Evolutionary conservation across 2,888 invertebrate genomes (phyloP).

Genomic region (Megamerina dolium): DNA sequence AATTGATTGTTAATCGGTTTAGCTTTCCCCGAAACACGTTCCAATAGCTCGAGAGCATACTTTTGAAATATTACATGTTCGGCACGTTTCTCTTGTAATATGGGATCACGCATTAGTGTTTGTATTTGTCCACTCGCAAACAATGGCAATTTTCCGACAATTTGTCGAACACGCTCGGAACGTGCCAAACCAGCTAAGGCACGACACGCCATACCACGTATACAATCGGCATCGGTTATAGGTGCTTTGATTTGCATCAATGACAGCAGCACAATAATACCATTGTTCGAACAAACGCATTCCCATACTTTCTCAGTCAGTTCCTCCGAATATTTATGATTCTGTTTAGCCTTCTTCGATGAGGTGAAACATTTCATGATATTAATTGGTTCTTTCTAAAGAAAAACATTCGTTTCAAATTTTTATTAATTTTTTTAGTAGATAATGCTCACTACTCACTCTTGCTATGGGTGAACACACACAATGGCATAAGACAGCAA

Average conservation of each 20-base stretch:
- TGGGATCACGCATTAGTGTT: slow-evolving; percentile 92
- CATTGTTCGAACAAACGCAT: slow-evolving; percentile 87
- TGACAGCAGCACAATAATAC: slow-evolving; percentile 89
- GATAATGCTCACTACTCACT: slow-evolving; percentile 50
- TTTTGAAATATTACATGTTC: slow-evolving; percentile 96
- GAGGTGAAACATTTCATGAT: slow-evolving; percentile 34
- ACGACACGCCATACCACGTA: slow-evolving; percentile 87
- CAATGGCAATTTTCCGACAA: slow-evolving; percentile 89
- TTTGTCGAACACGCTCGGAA: slow-evolving; percentile 89
- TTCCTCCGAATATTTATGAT: slow-evolving; percentile 69
- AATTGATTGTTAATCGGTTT: slow-evolving; percentile 69
- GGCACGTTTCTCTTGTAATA: slow-evolving; percentile 90
- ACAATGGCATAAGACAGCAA: slow-evolving; percentile 87
- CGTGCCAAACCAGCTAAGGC: slow-evolving; percentile 89
- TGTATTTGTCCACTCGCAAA: slow-evolving; percentile 91
- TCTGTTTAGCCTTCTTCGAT: slow-evolving; percentile 50
- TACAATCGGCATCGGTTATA: slow-evolving; percentile 93
- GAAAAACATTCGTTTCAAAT: neutral
- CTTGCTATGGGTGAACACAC: slow-evolving; percentile 85
- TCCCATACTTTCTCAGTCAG: slow-evolving; percentile 92
- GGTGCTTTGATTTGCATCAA: slow-evolving; percentile 89
- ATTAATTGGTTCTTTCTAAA: slow-evolving; percentile 30
- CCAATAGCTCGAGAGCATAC: slow-evolving; percentile 83
- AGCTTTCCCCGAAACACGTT: slow-evolving; percentile 85
- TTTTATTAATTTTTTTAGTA: neutral